Base-by-base conservation (phyloP, 2,888 invertebrate species). In the Craniophora ligustri region DNA sequence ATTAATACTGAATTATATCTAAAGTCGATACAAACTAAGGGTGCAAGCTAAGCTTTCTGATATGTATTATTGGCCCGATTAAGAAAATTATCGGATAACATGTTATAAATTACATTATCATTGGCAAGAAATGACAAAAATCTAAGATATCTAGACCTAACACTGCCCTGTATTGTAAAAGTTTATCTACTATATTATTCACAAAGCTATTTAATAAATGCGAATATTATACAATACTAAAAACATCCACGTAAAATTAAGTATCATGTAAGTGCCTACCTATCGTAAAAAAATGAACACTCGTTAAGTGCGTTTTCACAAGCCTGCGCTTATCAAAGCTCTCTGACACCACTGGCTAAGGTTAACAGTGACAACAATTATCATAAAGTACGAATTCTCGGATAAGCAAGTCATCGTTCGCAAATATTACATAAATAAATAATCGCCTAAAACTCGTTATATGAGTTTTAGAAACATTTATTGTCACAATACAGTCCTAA, bases 241-340 rank as follows among this genome's bases (percentile, higher is more conserved):
- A 53, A 30, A 40, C 35, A 44, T 44, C 14, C 53, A 49, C 35
- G 36, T 46, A 51, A 54, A 62, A 44, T 56, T 39, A 63, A 44
- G 50, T 42, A 7, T 44, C 31, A 40, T 47, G 48, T 44, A 21
- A 31, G 41, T 23, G n/a, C n/a, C n/a, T n/a, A n/a, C n/a, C n/a
- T n/a, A 54, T 34, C 15, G 41, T 39, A 35, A 62, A 51, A 48
- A 61, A 48, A 56, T 49, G 42, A 44, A 53, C 32, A 53, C 58
- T 64, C 44, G 46, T 60, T 66, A 72, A 69, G 73, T 73, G 77
- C 67, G 59, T 66, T 59, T 68, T 61, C 41, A 48, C 50, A 57
- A 40, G 54, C 57, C 53, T 47, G 38, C 34, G 53, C 67, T 74
- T 81, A 81, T 81, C 81, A 32, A 62, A 61, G 42, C 61, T 62